Evolutionary conservation across 30 jellyfish, hydroid and myxozoan species (phyloP), one percentile per base, ranked within the genome.

Genomic region (Pseudorhiza aurosa): DNA sequence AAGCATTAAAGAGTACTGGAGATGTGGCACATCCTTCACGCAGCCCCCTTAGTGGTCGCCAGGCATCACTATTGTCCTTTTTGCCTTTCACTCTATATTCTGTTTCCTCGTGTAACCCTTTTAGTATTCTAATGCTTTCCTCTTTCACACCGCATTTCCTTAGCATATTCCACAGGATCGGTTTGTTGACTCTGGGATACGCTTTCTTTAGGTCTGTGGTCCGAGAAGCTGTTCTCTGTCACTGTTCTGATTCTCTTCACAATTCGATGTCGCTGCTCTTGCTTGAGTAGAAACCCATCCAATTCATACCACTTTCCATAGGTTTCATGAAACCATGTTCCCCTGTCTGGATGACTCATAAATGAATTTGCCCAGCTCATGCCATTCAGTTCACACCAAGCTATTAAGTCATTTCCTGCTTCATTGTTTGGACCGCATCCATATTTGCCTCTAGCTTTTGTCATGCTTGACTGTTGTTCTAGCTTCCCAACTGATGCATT

Each of bases 351-450:
- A 12, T 46, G 60, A 46, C 60, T 12, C 60, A 46, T 46, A 46
- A 46, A 46, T 46, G 60, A 12, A 27, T 46, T 46, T 46, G 60
- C 60, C 60, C 60, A 3, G 60, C 60, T 46, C 60, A 46, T 46
- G 19, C 60, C 60, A 46, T 46, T 46, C 18, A 46, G 19, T 46
- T 46, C 60, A 46, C 6, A 46, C 60, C 7, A 46, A 46, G 60
- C 19, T 12, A 46, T 46, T 46, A 46, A 46, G 18, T 46, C 60
- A 46, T 2, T 46, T 46, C 60, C 60, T 46, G 60, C 18, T 46
- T 46, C 19, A 46, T 46, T 46, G 60, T 46, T 46, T 46, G 60
- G 60, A 46, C 60, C 60, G 18, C 60, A 46, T 46, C 60, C 60
- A 46, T 46, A 46, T 46, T 46, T 46, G 19, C 60, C 51, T 14